Percentiles rank a stretch among this genome's conserved stretches.
These are phyloP conservation scores for Myoxocephalus aenaeus DNA, from an alignment of 2,797 vertebrate genomes.

Conservation along the genomic window DNA sequence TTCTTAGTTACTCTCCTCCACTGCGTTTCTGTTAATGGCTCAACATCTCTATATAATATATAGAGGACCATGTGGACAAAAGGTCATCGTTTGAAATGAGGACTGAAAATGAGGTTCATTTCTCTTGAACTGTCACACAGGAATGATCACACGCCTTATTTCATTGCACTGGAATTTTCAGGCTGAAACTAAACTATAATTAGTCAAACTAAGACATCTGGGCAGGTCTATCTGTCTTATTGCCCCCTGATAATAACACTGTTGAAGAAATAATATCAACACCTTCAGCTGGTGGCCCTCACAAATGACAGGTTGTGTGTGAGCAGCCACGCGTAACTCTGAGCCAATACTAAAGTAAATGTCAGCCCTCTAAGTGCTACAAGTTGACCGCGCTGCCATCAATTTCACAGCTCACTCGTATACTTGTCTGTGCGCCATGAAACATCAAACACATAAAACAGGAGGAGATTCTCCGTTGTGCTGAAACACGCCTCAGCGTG, in stretches of 20 bases:
- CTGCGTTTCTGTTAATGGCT: no score
- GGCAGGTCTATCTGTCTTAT: conserved; percentile 9
- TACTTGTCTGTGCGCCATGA: conserved; percentile 21
- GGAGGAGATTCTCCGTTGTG: conserved; percentile 40
- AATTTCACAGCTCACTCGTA: conserved; percentile 39
- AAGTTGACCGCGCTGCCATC: not conserved
- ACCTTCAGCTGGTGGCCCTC: conserved; percentile 2
- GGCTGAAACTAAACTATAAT: conserved; percentile 28
- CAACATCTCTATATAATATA: not conserved
- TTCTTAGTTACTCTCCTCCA: no score
- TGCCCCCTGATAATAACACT: conserved; percentile 11
- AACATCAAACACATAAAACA: conserved; percentile 47
- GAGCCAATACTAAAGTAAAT: not conserved
- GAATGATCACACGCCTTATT: conserved; percentile 8
- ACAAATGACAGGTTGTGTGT: conserved; percentile 29
- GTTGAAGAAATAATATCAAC: conserved; percentile 8
- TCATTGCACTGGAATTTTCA: conserved; percentile 6
- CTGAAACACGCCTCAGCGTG: conserved; percentile 47
- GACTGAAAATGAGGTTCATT: not conserved
- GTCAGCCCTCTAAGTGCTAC: not conserved
- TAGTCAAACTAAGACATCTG: not conserved
- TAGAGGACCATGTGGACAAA: not conserved
- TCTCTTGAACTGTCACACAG: conserved; percentile 2
- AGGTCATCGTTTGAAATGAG: not conserved
- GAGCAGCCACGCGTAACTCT: not conserved